phyloP scores from a whole-genome alignment of 2,888 invertebrate species.

The Ormyrus pomaceus region DNA sequence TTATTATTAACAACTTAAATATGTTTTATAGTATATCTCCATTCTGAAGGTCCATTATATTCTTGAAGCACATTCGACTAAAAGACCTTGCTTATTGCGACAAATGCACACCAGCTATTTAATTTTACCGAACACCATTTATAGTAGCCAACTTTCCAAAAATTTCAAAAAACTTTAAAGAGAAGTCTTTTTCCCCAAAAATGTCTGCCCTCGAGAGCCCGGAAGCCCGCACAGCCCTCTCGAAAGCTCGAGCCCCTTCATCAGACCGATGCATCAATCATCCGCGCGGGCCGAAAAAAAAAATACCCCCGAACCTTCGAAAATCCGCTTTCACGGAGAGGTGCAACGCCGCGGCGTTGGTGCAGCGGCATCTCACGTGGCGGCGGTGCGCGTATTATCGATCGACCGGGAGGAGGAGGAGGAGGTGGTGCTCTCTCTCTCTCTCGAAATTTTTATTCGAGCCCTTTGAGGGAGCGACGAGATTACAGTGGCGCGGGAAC shows the following conservation, averaged over 20 bases:
- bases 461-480: not conserved
- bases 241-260: constrained; percentile 1
- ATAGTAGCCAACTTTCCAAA: too few relatives aligned
- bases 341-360: too few relatives aligned
- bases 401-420: constrained; percentile 52
- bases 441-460: not conserved
- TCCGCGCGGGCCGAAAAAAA: constrained; percentile 47
- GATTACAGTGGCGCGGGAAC: not conserved
- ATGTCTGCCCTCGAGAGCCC: constrained; percentile 22
- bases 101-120: too few relatives aligned
- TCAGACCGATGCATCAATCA: constrained; percentile 27
- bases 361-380: constrained; percentile 41
- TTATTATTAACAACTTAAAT: too few relatives aligned
- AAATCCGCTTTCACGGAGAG: constrained; percentile 19
- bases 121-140: too few relatives aligned
- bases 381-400: constrained; percentile 56
- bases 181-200: not conserved
- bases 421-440: not conserved
- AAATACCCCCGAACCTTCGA: constrained; percentile 53
- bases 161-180: too few relatives aligned
- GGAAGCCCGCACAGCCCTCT: constrained; percentile 28
- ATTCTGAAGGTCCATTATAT: too few relatives aligned
- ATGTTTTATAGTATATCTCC: too few relatives aligned
- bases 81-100: too few relatives aligned
- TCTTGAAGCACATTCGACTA: too few relatives aligned